phyloP scores from a whole-genome alignment of 2,113 vertebrate species.

The Phalacrocorax aristotelis region DNA sequence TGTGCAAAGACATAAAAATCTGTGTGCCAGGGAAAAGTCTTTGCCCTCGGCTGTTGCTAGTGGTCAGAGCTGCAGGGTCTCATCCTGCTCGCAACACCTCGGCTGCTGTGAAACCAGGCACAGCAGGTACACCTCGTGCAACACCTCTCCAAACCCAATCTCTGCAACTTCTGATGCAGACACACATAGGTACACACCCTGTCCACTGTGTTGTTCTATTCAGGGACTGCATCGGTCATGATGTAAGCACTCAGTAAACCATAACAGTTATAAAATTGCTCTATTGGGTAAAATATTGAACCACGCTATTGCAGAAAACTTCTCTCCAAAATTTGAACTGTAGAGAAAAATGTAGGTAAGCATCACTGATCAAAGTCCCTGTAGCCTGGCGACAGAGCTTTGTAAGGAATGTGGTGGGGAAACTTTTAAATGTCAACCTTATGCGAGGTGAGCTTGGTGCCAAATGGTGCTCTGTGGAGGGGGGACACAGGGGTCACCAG shows the following conservation, averaged over 20 bases:
- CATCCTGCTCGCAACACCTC: neutral
- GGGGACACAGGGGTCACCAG: neutral
- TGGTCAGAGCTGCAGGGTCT: neutral
- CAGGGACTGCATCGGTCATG: neutral
- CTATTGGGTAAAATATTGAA: neutral
- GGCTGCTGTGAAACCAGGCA: neutral
- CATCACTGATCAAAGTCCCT: neutral
- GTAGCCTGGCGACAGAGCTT: neutral
- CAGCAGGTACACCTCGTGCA: neutral
- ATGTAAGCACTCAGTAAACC: neutral
- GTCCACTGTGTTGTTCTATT: neutral
- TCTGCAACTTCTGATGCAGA: neutral
- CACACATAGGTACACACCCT: too few species aligned
- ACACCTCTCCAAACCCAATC: neutral
- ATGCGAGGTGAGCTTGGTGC: neutral
- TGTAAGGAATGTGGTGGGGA: neutral
- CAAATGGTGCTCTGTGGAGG: neutral
- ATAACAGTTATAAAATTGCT: neutral
- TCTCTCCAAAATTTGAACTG: neutral
- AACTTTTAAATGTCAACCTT: neutral
- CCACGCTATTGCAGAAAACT: neutral
- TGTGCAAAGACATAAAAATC: neutral
- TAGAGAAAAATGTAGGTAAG: neutral
- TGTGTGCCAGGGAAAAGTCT: neutral
- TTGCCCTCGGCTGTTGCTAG: neutral